phyloP scores from a whole-genome alignment of 2,797 vertebrate genomes.

The Sandelia bainsii region DNA sequence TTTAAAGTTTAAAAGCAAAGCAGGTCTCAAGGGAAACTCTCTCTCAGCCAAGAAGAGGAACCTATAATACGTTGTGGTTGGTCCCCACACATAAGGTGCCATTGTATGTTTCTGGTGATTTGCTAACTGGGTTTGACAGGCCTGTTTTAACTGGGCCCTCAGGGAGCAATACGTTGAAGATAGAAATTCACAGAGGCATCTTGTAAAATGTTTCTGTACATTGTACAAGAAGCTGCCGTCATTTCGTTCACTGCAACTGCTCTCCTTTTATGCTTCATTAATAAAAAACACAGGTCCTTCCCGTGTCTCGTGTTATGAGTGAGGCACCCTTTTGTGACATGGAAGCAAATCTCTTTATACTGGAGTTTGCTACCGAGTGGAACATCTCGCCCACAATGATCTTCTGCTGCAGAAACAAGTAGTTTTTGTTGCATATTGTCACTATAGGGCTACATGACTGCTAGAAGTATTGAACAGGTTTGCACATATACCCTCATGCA shows the following conservation, averaged over 20 bases:
- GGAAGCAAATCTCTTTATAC: constrained; percentile 10
- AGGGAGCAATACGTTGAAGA: constrained; percentile 79
- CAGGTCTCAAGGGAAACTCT: constrained; percentile 45
- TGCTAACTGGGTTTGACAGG: constrained; percentile 73
- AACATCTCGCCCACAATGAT: not conserved
- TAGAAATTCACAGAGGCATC: constrained; percentile 74
- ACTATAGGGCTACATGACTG: not conserved
- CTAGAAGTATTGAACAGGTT: not conserved
- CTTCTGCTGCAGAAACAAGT: not conserved
- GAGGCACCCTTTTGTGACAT: constrained; percentile 35
- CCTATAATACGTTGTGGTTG: constrained; percentile 49
- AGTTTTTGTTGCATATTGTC: not conserved
- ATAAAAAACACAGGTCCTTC: constrained; percentile 25
- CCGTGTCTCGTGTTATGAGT: constrained; percentile 1
- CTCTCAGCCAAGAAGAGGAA: constrained; percentile 30
- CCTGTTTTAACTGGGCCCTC: constrained; percentile 69
- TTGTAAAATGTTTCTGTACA: constrained; percentile 61
- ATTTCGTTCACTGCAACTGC: constrained; percentile 32
- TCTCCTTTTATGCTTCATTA: constrained; percentile 57
- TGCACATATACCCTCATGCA: not conserved
- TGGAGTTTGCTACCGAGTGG: constrained; percentile 1
- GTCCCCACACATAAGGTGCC: constrained; percentile 68
- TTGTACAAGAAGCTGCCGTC: constrained; percentile 54
- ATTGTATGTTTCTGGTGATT: constrained; percentile 66
- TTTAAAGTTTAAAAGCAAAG: constrained; percentile 21